Evolutionary conservation across 2,797 vertebrate species (phyloP), one percentile per base, ranked within the genome.

Genomic region (Semotilus atromaculatus): DNA sequence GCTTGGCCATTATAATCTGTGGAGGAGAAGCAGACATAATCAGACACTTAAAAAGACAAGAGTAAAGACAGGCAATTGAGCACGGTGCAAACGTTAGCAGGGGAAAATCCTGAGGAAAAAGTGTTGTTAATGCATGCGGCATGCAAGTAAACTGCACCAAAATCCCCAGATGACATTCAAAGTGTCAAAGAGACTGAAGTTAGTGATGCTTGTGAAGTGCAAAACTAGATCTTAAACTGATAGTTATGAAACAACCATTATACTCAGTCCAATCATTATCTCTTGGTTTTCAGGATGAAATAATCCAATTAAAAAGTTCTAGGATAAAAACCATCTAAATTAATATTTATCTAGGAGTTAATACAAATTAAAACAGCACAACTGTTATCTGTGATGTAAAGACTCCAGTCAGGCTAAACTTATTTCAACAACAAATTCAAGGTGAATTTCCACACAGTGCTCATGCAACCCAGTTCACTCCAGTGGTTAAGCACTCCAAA

Each of bases 1-100:
- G 96, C 93, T 95, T 97, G 86, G 97, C 97, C 97, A 98, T 98
- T 88, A 98, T 98, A 86, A 98, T 98, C 97, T 98, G 90, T 58
- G 86, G 90, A 38, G 16, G 68, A 62, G 40, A 64, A 68, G 74
- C 14, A 73, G 2, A 26, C 18, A 70, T 88, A 85, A 7, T 0
- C 80, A 74, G 87, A 89, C 16, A 79, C 55, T 38, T 7, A 26
- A 60, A 60, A n/a, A 58, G 23, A 58, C 8, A n/a, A n/a, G 31
- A 2, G 14, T 40, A 31, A 31, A 80, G 34, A 66, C 23, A 68
- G 48, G 16, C 60, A 55, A 5, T 23, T 68, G 19, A n/a, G 58
- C 34, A 2, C 36, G 6, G n/a, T 68, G 43, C 7, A 60, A 19
- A 58, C 9, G 21, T 60, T 60, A 60, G 55, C 23, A 60, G 23